Percentiles rank a stretch among this genome's conserved stretches.
phyloP scores from a whole-genome alignment of 2,113 vertebrate genomes.

The Clarias macrocephalus region DNA sequence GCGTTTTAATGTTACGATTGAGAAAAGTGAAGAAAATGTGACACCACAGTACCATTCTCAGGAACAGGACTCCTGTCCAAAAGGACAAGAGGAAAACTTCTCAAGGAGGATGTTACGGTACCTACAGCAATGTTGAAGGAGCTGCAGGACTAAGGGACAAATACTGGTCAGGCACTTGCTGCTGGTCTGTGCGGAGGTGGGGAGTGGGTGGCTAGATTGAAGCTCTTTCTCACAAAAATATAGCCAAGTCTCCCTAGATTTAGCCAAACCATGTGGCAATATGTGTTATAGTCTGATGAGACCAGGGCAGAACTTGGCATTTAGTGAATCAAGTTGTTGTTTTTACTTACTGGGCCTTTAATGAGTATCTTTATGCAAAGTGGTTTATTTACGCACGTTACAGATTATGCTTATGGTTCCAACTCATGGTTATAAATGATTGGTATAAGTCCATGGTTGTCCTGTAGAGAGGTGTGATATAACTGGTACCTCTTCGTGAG shows the following conservation, averaged over 20 bases:
- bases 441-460: not conserved
- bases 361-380: not conserved
- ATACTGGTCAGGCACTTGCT: not conserved
- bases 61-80: not conserved
- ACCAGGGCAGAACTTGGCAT: not conserved
- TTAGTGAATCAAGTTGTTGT: too few relatives aligned
- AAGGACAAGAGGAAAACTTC: not conserved
- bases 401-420: not conserved
- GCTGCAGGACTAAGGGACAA: not conserved
- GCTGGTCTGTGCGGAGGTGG: not conserved
- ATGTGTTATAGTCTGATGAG: not conserved
- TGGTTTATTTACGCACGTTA: not conserved
- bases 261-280: not conserved
- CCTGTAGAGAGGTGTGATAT: not conserved
- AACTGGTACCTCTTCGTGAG: constrained; percentile 75
- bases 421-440: not conserved
- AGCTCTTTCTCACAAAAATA: not conserved
- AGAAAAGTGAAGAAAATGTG: not conserved
- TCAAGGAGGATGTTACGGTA: not conserved
- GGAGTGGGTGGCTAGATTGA: not conserved
- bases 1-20: too few relatives aligned
- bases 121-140: not conserved
- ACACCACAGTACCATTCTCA: not conserved
- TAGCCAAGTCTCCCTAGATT: not conserved
- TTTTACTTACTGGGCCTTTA: not conserved